Conservation (phyloP, 2,888 invertebrate genomes). For the Xylophagus ater region DNA sequence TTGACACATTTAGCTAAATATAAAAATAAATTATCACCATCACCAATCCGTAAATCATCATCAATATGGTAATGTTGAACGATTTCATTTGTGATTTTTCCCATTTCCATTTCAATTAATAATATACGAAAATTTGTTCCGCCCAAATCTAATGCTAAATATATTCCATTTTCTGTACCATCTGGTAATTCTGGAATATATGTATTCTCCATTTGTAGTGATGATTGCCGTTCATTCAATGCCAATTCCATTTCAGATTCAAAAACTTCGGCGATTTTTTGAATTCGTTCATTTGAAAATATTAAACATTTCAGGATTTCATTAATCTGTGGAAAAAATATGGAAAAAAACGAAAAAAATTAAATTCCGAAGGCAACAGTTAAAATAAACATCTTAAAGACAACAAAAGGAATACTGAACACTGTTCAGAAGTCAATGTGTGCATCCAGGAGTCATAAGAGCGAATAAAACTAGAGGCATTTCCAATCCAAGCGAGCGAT, state of each 20-base stretch:
- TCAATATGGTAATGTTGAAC: constrained; percentile 53
- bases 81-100: constrained; percentile 45
- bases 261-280: constrained; percentile 48
- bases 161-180: constrained; percentile 61
- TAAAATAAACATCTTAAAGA: too few relatives aligned
- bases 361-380: too few relatives aligned
- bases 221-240: constrained; percentile 49
- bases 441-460: too few relatives aligned
- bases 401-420: too few relatives aligned
- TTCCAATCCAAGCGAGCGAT: too few relatives aligned
- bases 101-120: constrained; percentile 48
- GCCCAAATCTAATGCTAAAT: constrained; percentile 66
- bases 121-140: constrained; percentile 73
- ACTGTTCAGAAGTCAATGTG: too few relatives aligned
- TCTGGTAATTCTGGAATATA: constrained; percentile 62
- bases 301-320: constrained; percentile 20
- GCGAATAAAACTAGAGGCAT: too few relatives aligned
- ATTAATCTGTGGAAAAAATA: constrained; percentile 22
- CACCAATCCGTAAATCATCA: constrained; percentile 49
- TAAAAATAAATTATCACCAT: constrained; percentile 56
- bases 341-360: too few relatives aligned
- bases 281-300: constrained; percentile 32
- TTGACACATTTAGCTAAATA: constrained; percentile 64
- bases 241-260: constrained; percentile 52
- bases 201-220: constrained; percentile 66